Evolutionary conservation across 2,113 vertebrate species (phyloP).

Genomic region (Limnothrissa miodon): DNA sequence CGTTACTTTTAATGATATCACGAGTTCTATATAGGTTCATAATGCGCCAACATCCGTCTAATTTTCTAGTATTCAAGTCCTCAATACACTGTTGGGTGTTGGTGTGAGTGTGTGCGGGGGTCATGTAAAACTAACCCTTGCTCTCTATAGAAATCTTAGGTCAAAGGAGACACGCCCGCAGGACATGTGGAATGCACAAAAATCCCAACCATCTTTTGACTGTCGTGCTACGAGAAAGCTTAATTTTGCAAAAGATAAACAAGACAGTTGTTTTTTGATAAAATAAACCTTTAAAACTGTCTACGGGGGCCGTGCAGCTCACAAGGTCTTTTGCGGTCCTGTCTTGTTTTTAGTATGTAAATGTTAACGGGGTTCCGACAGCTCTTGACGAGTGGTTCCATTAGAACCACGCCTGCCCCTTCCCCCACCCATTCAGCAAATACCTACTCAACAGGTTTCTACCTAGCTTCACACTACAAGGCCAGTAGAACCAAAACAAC

Average conservation of each 20-base stretch:
- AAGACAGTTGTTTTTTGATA: constrained; percentile 15
- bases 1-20: constrained; percentile 1
- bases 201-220: constrained; percentile 51
- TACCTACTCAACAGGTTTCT: constrained; percentile 51
- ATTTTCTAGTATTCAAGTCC: too few species aligned
- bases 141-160: constrained; percentile 48
- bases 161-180: constrained; percentile 49
- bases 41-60: background rate
- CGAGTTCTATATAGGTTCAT: background rate
- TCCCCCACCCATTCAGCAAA: constrained; percentile 44
- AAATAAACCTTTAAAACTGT: background rate
- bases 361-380: constrained; percentile 18
- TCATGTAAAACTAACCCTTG: constrained; percentile 51
- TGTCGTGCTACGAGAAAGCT: background rate
- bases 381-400: constrained; percentile 22
- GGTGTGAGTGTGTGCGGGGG: constrained; percentile 16
- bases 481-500: background rate
- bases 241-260: background rate
- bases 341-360: constrained; percentile 32
- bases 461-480: background rate
- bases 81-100: background rate
- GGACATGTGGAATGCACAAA: constrained; percentile 28
- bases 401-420: constrained; percentile 54
- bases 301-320: background rate
- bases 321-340: background rate